phyloP scores from a whole-genome alignment of 2,113 vertebrate species.

The Turnix velox region DNA sequence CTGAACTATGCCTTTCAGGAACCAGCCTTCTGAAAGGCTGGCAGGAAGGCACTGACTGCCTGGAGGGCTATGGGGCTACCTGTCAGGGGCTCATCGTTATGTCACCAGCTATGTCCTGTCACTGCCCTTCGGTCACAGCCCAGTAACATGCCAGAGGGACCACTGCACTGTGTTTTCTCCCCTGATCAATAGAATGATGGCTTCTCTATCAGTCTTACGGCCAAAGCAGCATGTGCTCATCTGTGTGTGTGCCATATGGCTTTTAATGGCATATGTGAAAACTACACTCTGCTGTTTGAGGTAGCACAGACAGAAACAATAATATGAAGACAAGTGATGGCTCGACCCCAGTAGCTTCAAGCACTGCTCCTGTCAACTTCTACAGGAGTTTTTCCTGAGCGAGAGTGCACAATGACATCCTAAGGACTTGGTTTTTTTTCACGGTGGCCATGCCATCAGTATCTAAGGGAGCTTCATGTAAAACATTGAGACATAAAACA shows the following conservation, averaged over 20 bases:
- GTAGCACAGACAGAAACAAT: rapidly evolving
- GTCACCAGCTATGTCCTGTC: rapidly evolving
- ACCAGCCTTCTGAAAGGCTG: too few relatives aligned
- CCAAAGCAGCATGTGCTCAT: background rate
- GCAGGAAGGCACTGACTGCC: background rate
- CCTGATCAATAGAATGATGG: background rate
- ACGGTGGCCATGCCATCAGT: background rate
- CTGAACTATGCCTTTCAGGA: background rate
- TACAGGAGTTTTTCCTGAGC: background rate
- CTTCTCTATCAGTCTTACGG: background rate
- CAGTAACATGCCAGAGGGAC: background rate
- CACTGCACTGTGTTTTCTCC: background rate
- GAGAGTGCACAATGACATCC: background rate
- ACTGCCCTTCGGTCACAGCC: background rate
- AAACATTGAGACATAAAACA: constrained; percentile 27
- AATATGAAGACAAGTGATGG: background rate
- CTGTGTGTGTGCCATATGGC: rapidly evolving
- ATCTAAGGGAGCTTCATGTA: constrained; percentile 14
- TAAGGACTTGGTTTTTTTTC: background rate
- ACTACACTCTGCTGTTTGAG: background rate
- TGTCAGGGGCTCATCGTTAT: rapidly evolving
- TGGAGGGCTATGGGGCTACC: background rate
- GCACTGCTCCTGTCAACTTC: background rate
- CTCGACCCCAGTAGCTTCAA: background rate
- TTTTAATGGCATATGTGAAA: rapidly evolving